phyloP scores from a whole-genome alignment of 2,888 invertebrate genomes.

The Noctuana brunneofusca region DNA sequence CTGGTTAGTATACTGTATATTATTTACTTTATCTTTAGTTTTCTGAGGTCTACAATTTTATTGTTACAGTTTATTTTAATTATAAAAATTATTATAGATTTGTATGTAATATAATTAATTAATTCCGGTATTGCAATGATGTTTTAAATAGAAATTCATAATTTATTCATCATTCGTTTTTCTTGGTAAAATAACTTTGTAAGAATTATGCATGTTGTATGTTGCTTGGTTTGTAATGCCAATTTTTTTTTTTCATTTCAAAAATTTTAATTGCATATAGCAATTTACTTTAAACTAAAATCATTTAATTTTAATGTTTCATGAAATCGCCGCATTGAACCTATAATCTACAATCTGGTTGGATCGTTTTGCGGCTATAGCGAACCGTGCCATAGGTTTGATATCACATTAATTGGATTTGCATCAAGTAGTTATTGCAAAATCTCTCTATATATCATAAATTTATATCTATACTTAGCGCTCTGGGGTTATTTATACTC shows the following conservation, averaged over 20 bases:
- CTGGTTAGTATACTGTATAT: slow-evolving; percentile 88
- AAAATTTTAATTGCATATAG: background rate
- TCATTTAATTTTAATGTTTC: slow-evolving; percentile 75
- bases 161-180: too few relatives aligned
- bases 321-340: slow-evolving; percentile 76
- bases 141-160: too few relatives aligned
- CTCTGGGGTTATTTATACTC: slow-evolving; percentile 34
- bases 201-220: too few relatives aligned
- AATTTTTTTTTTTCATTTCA: too few relatives aligned
- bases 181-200: too few relatives aligned
- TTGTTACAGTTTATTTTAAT: too few relatives aligned
- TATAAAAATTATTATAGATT: too few relatives aligned
- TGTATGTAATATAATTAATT: too few relatives aligned
- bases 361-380: slow-evolving; percentile 67
- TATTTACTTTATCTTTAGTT: too few relatives aligned
- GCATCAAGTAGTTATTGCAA: slow-evolving; percentile 69
- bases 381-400: slow-evolving; percentile 81
- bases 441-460: slow-evolving; percentile 36
- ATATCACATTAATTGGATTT: slow-evolving; percentile 74
- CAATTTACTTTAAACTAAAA: slow-evolving; percentile 46
- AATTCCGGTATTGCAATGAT: too few relatives aligned
- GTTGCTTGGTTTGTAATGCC: background rate
- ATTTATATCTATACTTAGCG: slow-evolving; percentile 28
- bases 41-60: too few relatives aligned
- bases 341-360: slow-evolving; percentile 60